Conservation (phyloP, 2,888 invertebrate species). For the Epistrophe eligans region DNA sequence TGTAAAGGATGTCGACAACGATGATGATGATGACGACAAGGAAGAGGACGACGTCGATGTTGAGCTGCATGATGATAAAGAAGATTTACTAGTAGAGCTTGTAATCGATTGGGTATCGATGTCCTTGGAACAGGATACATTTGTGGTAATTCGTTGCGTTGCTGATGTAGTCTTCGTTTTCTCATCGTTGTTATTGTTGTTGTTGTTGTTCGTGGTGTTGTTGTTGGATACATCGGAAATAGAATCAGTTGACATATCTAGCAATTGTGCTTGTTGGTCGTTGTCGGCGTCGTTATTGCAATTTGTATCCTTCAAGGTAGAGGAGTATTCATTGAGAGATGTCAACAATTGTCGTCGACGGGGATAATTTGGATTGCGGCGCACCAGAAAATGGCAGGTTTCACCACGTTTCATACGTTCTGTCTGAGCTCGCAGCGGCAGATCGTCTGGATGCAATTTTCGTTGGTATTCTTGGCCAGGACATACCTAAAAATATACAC, state of each 20-base stretch:
- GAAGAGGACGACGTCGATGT: conserved; percentile 80
- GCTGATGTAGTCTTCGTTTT: conserved; percentile 74
- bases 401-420: conserved; percentile 89
- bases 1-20: neutral
- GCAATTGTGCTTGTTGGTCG: conserved; percentile 78
- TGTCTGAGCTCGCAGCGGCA: conserved; percentile 91
- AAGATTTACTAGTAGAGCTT: conserved; percentile 71
- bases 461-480: conserved; percentile 94
- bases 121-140: conserved; percentile 59
- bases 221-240: conserved; percentile 77
- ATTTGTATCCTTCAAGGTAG: conserved; percentile 45
- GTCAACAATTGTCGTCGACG: conserved; percentile 83
- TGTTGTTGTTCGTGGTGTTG: conserved; percentile 77
- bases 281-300: conserved; percentile 78
- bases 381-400: conserved; percentile 91
- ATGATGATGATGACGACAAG: conserved; percentile 58
- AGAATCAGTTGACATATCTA: conserved; percentile 82
- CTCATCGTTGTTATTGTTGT: conserved; percentile 75
- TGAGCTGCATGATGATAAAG: conserved; percentile 77
- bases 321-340: conserved; percentile 79
- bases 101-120: conserved; percentile 70
- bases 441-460: conserved; percentile 94
- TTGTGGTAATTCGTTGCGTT: conserved; percentile 51
- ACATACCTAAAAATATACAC: conserved; percentile 85
- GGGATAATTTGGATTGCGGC: conserved; percentile 91